phyloP scores from a whole-genome alignment of 2,113 vertebrate genomes.

The Seriola quinqueradiata region DNA sequence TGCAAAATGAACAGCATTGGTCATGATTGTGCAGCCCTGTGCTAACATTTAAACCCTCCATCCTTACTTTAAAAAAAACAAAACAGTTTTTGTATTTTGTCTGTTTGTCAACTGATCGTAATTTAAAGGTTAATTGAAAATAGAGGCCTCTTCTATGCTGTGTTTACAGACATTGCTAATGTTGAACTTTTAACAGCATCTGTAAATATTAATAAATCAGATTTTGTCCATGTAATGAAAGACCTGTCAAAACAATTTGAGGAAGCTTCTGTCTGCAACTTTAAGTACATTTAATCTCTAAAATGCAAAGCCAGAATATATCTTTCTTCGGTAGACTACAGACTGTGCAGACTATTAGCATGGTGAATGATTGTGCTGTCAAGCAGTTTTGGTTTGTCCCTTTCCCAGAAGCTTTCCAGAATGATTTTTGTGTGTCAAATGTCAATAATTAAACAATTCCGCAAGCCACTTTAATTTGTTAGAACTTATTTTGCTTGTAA shows the following conservation, averaged over 20 bases:
- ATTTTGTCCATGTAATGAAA: neutral
- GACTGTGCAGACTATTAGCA: neutral
- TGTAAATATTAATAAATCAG: neutral
- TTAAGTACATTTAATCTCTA: neutral
- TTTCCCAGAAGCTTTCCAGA: neutral
- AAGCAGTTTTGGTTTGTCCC: neutral
- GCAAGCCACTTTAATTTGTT: slow-evolving; percentile 1
- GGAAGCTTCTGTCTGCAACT: neutral
- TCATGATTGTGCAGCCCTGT: slow-evolving; percentile 13
- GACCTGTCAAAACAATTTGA: neutral
- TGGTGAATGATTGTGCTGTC: neutral
- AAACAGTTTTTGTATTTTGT: neutral
- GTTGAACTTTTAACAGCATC: neutral
- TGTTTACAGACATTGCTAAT: neutral
- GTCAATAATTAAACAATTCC: neutral
- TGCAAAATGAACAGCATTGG: neutral
- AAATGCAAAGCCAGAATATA: neutral
- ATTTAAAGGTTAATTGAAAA: neutral
- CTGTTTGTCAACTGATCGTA: neutral
- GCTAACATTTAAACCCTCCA: neutral
- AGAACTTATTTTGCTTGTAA: neutral
- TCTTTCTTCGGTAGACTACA: neutral
- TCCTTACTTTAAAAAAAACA: neutral
- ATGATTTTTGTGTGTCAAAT: neutral
- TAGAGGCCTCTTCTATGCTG: neutral